phyloP scores from a whole-genome alignment of 2,797 vertebrate species.

The Sciurus vulgaris region DNA sequence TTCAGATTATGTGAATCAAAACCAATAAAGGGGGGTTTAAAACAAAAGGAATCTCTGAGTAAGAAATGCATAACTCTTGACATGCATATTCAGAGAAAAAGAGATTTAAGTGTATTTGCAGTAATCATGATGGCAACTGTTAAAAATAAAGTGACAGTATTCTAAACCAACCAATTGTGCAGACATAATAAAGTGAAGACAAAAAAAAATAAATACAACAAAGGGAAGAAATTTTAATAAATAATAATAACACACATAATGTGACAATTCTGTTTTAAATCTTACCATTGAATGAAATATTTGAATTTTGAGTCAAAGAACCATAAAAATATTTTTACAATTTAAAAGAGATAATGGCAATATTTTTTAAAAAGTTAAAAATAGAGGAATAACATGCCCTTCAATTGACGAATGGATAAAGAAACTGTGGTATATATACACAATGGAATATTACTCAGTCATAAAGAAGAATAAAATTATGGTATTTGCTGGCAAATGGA shows the following conservation, averaged over 20 bases:
- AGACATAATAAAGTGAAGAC: background rate
- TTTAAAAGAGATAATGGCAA: background rate
- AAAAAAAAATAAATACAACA: background rate
- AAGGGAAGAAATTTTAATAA: background rate
- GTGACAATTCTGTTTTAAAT: background rate
- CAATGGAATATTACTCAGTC: too few species aligned
- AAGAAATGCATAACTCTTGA: background rate
- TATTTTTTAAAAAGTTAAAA: background rate
- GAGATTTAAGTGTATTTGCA: background rate
- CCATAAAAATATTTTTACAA: background rate
- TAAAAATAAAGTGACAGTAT: background rate
- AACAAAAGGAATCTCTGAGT: background rate
- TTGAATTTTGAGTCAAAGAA: slow-evolving; percentile 8
- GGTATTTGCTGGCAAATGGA: too few species aligned
- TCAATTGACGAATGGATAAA: too few species aligned
- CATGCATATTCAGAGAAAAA: background rate
- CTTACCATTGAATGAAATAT: background rate
- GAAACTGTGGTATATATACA: too few species aligned
- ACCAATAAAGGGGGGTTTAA: background rate
- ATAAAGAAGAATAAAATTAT: too few species aligned
- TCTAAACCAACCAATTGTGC: background rate
- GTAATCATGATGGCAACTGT: background rate
- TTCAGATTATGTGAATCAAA: background rate
- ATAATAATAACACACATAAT: background rate
- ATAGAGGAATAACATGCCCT: background rate